phyloP scores from a whole-genome alignment of 35 echinoderm and acorn worm genomes.

The Stichopus chloronotus region DNA sequence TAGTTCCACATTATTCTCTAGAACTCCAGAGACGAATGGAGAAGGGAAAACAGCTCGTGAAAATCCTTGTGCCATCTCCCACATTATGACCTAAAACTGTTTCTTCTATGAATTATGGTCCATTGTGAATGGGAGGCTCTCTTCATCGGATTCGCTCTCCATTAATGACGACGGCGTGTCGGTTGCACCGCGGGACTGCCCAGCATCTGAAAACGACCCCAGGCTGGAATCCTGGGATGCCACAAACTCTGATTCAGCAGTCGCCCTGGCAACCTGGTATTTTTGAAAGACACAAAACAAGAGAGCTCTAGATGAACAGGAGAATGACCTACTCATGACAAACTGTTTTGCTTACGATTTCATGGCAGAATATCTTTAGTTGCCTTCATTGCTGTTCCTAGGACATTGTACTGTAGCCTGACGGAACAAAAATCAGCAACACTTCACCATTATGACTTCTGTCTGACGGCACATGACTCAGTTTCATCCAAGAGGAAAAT shows the following conservation, averaged over 20 bases:
- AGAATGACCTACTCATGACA: background rate
- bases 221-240: conserved; percentile 88
- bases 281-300: background rate
- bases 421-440: background rate
- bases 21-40: background rate
- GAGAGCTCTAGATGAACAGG: background rate
- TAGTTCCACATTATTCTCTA: background rate
- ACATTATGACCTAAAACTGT: no score
- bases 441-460: no score
- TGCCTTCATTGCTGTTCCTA: no score
- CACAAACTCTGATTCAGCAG: conserved; percentile 47
- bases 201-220: conserved; percentile 88
- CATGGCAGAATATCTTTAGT: no score
- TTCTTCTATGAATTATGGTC: background rate
- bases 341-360: background rate
- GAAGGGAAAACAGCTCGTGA: no score
- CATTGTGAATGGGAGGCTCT: conserved; percentile 21
- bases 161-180: conserved; percentile 90
- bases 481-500: no score
- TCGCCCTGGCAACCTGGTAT: conserved; percentile 84
- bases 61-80: no score
- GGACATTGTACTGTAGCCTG: background rate
- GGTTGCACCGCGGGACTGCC: conserved; percentile 89
- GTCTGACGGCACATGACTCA: no score
- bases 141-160: conserved; percentile 83